Evolutionary conservation across 2,113 vertebrate species (phyloP), one percentile per base, ranked within the genome.

Genomic region (Delphinapterus leucas): DNA sequence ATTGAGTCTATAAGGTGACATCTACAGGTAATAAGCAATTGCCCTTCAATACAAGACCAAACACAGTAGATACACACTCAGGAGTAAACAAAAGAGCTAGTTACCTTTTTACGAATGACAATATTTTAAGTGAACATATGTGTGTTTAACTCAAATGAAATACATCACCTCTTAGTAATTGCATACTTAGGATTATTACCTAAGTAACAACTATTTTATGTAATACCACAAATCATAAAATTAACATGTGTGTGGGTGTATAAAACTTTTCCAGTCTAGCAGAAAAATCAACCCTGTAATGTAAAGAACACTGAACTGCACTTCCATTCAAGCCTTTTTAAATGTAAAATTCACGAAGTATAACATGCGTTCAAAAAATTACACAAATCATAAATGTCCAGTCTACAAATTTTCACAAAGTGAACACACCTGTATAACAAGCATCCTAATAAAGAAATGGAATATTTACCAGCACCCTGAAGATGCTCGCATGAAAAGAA

Each of bases 201-300:
- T n/a, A 63, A 53, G 49, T 58, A 38, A 73, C 70, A 79, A 60
- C 6, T 74, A 55, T n/a, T 93, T 95, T 77, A 82, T 67, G n/a
- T 41, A 67, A 88, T 90, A 73, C 1, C 23, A 83, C 25, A 95
- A 82, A 68, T 92, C 63, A 80, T 70, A 80, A 96, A 89, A 77
- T 88, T 13, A 94, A 10, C 31, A 33, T 47, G 11, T 38, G 1
- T 28, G 18, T 18, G 2, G 4, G 11, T 58, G 0, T 67, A 3
- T 31, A 68, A 53, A 77, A 95, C 44, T 41, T 76, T 87, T 58
- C 8, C 36, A 61, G 15, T 63, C 18, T 88, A 71, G n/a, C 38
- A 95, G 49, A 93, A 92, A 90, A 90, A 9, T 71, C 33, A 44
- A 4, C 9, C 76, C 12, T 73, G 6, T 76, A 47, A 53, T 14